Evolutionary conservation across 2,113 vertebrate species (phyloP).

Genomic region (Albula goreensis): DNA sequence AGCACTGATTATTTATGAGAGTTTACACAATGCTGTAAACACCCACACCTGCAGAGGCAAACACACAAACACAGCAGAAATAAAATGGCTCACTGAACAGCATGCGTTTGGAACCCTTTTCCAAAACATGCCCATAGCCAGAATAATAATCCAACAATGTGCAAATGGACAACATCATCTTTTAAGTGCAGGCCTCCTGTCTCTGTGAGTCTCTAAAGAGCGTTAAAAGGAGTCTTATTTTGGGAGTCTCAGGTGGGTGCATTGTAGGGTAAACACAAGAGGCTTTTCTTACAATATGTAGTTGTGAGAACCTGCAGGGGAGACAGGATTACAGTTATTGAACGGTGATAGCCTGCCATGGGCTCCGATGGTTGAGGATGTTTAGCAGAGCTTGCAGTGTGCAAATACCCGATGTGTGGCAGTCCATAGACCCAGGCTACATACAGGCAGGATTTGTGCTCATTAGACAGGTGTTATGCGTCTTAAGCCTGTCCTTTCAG

Average conservation of each 20-base stretch:
- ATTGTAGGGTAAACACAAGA: neutral
- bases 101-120: neutral
- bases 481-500: neutral
- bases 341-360: neutral
- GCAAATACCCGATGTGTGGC: neutral
- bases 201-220: neutral
- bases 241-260: neutral
- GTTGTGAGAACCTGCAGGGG: neutral
- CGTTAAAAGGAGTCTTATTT: conserved; percentile 7
- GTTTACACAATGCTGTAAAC: no score
- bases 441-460: neutral
- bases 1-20: no score
- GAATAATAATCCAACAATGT: conserved; percentile 1
- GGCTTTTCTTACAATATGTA: neutral
- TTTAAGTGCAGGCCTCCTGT: neutral
- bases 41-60: neutral
- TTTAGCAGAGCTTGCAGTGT: neutral
- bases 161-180: neutral
- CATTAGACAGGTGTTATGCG: neutral
- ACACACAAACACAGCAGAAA: neutral
- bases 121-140: neutral
- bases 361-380: neutral
- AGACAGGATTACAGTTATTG: conserved; percentile 11
- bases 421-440: neutral
- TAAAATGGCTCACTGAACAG: neutral